phyloP scores from a whole-genome alignment of 2,888 invertebrate genomes.

The Drosophila macrospina region DNA sequence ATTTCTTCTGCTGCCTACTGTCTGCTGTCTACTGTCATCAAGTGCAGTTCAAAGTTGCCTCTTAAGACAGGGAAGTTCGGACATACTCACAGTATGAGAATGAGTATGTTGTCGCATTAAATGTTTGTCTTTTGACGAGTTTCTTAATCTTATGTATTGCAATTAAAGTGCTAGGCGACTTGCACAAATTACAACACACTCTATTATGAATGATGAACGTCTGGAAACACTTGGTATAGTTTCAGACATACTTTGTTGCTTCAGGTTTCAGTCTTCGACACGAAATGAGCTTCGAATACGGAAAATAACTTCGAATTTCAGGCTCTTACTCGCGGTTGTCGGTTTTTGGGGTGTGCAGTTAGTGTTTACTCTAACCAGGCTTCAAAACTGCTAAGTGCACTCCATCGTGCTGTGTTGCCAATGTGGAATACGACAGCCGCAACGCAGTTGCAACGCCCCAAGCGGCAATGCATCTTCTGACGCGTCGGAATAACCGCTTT shows the following conservation, averaged over 20 bases:
- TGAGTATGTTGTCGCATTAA: neutral
- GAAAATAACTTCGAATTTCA: constrained; percentile 54
- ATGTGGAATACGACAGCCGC: constrained; percentile 2
- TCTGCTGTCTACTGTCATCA: no score
- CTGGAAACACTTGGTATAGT: constrained; percentile 44
- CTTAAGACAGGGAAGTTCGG: neutral
- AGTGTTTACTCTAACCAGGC: constrained; percentile 11
- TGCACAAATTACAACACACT: neutral
- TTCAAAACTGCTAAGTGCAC: constrained; percentile 29
- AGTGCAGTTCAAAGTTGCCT: neutral
- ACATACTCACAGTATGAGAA: neutral
- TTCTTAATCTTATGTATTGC: neutral
- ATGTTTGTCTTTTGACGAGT: neutral
- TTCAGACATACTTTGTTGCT: constrained; percentile 24
- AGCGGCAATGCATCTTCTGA: neutral
- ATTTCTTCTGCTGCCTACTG: no score
- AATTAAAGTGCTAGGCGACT: neutral
- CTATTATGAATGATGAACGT: constrained; percentile 5
- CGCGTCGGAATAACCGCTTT: neutral
- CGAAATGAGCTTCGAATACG: constrained; percentile 48
- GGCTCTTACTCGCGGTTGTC: constrained; percentile 18
- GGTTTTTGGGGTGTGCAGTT: constrained; percentile 21
- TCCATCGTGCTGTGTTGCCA: constrained; percentile 9
- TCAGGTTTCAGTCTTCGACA: neutral
- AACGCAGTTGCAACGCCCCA: constrained; percentile 2